A percentile compares a stretch with the other conserved stretches of the same genome.
Conservation (phyloP, 1,140 invertebrate species). For the Papilio machaon region DNA sequence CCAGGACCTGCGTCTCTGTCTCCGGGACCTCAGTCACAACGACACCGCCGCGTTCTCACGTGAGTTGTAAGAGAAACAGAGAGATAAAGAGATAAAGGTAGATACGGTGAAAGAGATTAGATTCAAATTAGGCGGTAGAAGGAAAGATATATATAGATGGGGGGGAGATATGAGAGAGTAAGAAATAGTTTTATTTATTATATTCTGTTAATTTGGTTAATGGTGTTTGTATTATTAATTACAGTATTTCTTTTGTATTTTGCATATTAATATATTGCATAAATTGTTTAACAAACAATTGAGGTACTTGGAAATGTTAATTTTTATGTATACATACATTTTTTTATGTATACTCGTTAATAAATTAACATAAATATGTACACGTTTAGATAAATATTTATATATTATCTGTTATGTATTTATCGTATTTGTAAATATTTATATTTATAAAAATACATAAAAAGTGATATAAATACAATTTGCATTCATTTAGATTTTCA, state of each 20-base stretch:
- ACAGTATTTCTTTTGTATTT: no score
- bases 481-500: neutral
- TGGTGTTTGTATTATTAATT: neutral
- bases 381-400: neutral
- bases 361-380: neutral
- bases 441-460: no score
- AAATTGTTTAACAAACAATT: neutral
- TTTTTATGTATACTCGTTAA: neutral
- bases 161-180: neutral
- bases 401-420: neutral
- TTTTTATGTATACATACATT: neutral
- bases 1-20: conserved; percentile 72
- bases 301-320: neutral
- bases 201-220: neutral
- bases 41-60: conserved; percentile 52
- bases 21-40: conserved; percentile 52
- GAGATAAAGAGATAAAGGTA: neutral
- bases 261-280: no score
- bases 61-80: conserved; percentile 43
- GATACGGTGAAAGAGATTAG: neutral
- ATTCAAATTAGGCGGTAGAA: no score
- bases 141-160: no score
- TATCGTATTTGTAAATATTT: no score
- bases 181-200: neutral
- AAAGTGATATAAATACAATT: neutral